Evolutionary conservation across 2,888 invertebrate species (phyloP).

Genomic region (Tenthredo notha): DNA sequence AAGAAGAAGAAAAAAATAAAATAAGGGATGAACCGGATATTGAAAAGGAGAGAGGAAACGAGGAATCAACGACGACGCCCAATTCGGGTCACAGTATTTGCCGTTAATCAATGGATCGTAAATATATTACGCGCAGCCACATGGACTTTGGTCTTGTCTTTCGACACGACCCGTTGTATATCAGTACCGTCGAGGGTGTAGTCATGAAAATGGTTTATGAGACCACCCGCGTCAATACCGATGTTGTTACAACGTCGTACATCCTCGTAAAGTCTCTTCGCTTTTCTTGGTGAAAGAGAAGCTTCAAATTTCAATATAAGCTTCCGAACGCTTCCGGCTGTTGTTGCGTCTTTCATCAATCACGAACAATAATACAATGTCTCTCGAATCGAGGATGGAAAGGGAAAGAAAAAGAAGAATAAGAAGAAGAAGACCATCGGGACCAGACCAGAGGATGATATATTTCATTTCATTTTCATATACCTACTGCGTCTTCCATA

Average conservation of each 20-base stretch:
- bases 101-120: slow-evolving; percentile 43
- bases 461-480: not conserved
- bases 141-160: slow-evolving; percentile 19
- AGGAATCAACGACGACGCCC: slow-evolving; percentile 7
- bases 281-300: not conserved
- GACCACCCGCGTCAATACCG: not conserved
- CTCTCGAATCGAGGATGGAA: not conserved
- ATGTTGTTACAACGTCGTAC: not conserved
- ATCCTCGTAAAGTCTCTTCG: slow-evolving; percentile 24
- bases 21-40: not conserved
- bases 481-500: not conserved
- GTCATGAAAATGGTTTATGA: slow-evolving; percentile 37
- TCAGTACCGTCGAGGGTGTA: slow-evolving; percentile 11
- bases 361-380: slow-evolving; percentile 23
- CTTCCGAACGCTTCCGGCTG: slow-evolving; percentile 31
- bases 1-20: not conserved
- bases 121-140: slow-evolving; percentile 9
- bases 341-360: slow-evolving; percentile 33
- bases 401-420: not conserved
- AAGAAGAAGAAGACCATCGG: not conserved
- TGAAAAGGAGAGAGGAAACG: not conserved
- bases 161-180: not conserved
- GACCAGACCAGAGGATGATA: not conserved
- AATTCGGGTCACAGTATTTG: not conserved
- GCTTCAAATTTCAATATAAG: slow-evolving; percentile 40